Conservation (phyloP, 2,113 vertebrate genomes). For the Daubentonia madagascariensis region DNA sequence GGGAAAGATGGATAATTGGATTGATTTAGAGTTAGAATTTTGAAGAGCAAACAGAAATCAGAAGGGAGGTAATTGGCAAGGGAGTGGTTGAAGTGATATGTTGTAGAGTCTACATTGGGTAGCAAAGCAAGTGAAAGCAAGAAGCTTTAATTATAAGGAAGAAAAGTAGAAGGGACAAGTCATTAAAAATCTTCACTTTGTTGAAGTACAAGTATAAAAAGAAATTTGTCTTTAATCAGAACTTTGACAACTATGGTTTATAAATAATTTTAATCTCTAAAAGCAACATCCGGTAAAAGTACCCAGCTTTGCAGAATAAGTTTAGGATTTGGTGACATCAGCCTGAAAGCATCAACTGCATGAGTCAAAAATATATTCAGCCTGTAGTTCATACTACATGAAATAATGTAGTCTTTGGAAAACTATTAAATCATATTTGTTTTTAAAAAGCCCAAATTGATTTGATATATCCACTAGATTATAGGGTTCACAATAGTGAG, state of each 20-base stretch:
- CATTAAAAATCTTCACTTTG: not conserved
- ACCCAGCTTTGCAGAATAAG: not conserved
- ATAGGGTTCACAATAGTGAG: not conserved
- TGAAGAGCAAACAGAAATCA: not conserved
- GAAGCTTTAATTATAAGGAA: not conserved
- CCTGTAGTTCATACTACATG: too few species aligned
- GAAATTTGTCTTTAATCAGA: not conserved
- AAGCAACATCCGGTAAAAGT: not conserved
- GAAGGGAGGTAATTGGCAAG: not conserved
- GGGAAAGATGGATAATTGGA: not conserved
- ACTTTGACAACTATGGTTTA: not conserved
- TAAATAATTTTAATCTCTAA: conserved; percentile 6
- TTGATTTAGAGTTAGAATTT: not conserved
- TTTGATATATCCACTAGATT: not conserved
- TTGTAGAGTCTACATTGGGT: not conserved
- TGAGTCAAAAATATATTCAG: not conserved
- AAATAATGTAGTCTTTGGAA: not conserved
- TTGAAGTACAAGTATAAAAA: not conserved
- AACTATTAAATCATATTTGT: not conserved
- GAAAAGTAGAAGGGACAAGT: not conserved
- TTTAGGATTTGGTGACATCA: conserved; percentile 10
- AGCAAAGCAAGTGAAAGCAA: not conserved
- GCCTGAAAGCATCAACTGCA: not conserved
- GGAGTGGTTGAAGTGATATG: not conserved
- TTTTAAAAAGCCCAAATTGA: not conserved